Conservation (phyloP, 2,797 vertebrate genomes). For the Uromys caudimaculatus region DNA sequence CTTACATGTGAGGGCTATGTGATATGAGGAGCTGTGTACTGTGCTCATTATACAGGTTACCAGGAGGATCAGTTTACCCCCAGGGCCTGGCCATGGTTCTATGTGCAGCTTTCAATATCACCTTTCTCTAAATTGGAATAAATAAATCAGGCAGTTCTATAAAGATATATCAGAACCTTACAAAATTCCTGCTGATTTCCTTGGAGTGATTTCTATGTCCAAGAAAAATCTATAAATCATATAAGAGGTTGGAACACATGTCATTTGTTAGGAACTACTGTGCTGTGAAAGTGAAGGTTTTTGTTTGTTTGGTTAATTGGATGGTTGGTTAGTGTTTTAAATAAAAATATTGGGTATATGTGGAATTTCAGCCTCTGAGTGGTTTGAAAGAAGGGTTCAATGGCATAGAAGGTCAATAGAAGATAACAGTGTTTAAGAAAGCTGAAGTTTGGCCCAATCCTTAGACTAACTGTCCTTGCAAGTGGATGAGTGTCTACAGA, state of each 20-base stretch:
- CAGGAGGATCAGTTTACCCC: background rate
- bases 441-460: background rate
- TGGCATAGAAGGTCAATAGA: background rate
- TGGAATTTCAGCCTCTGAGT: background rate
- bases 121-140: background rate
- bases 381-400: too few species aligned
- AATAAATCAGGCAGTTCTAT: background rate
- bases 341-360: background rate
- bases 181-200: background rate
- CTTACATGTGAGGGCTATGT: background rate
- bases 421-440: background rate
- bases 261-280: background rate
- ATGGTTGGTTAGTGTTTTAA: background rate
- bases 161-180: background rate
- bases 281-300: background rate
- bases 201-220: background rate
- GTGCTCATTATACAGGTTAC: fast-evolving
- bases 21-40: background rate
- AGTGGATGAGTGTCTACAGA: background rate
- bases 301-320: background rate
- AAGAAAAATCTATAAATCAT: background rate
- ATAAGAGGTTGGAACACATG: background rate
- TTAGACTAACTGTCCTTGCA: background rate
- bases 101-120: background rate
- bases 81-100: fast-evolving